Base-by-base conservation (phyloP, 2,797 vertebrate genomes). In the Gymnocypris eckloni region DNA sequence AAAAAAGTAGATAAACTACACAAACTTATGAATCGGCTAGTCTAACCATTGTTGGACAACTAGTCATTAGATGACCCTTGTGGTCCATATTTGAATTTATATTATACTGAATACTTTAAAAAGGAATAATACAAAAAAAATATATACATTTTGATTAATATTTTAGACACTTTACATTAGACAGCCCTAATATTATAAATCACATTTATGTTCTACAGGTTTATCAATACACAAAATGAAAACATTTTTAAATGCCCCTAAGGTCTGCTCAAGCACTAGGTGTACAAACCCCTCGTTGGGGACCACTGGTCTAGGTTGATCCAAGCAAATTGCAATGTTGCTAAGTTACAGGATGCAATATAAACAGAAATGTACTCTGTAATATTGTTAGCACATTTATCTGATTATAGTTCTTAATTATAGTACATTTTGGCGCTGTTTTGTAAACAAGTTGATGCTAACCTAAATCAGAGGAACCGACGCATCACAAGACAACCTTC, bases 381-480 rank as follows among this genome's bases (percentile, higher is more conserved):
- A 45, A 64, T 37, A 50, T 39, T 50, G 28, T 76, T 75, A 64
- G 20, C 56, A 48, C 7, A 75, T 48, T 64, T 75, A 33, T 56
- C 70, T 16, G 8, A 48, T 22, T 66, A 8, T 7, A 66, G 64
- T 66, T 8, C 25, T 39, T 52, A 75, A 83, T 50, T 64, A 75
- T 8, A 83, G 20, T 52, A 39, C 43, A 76, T 76, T 1, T n/a
- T 39, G 48, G 6, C 2, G 1, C 12, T 39, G 33, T 70, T 83
- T 75, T 66, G 72, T 25, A 66, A 76, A 77, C 82, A 83, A 76
- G 59, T 22, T 76, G 11, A 39, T 41, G 59, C 13, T 77, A 59
- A 5, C 43, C 82, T 76, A 83, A 82, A 82, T 83, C 71, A 56
- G 15, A 81, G 80, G 33, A 81, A 81, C 56, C 12, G 2, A 45